These are phyloP conservation scores for Lasioglossum lativentre DNA, from an alignment of 2,888 invertebrate species.

Conservation along the genomic window DNA sequence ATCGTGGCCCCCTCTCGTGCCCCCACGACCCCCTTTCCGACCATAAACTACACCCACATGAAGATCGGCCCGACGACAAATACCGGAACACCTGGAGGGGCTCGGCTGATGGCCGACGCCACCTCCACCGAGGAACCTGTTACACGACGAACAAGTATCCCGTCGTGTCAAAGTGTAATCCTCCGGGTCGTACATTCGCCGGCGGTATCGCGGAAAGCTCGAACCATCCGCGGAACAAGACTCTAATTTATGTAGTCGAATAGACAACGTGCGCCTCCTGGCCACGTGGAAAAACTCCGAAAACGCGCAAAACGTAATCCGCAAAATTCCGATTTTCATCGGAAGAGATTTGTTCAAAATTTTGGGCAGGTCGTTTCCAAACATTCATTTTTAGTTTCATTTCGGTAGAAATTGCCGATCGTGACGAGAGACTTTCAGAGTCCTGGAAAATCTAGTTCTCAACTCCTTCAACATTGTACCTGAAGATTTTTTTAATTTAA, in stretches of 20 bases:
- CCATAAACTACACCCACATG: slow-evolving; percentile 77
- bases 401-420: too few species aligned
- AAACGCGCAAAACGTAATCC: not conserved
- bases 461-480: too few species aligned
- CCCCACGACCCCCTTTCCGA: slow-evolving; percentile 15
- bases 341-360: not conserved
- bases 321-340: not conserved
- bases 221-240: slow-evolving; percentile 7
- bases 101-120: slow-evolving; percentile 53
- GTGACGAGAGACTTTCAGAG: too few species aligned
- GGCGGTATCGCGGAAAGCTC: slow-evolving; percentile 38
- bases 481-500: too few species aligned
- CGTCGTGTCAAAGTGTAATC: slow-evolving; percentile 56
- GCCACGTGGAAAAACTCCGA: not conserved
- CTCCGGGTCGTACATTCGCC: slow-evolving; percentile 29
- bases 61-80: slow-evolving; percentile 68
- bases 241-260: slow-evolving; percentile 40
- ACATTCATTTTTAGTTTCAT: not conserved
- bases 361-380: not conserved
- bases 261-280: not conserved
- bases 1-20: slow-evolving; percentile 39
- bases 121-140: slow-evolving; percentile 58
- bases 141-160: slow-evolving; percentile 51
- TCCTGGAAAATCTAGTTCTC: too few species aligned
- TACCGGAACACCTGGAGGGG: slow-evolving; percentile 68